Base-by-base conservation (phyloP, 2,888 invertebrate species). In the Lasioglossum lativentre region DNA sequence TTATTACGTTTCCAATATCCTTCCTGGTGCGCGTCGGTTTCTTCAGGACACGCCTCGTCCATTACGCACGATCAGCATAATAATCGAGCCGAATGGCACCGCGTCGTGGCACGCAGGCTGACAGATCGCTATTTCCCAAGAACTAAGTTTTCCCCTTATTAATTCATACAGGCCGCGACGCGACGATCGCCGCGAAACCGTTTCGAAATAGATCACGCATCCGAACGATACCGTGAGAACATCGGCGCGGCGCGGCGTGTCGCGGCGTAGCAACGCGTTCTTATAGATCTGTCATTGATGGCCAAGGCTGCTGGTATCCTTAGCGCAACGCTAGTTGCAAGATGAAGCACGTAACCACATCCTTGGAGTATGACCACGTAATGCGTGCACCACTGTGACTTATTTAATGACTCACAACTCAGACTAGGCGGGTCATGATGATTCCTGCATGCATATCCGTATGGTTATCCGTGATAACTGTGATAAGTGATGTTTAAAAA, bases 141-240 rank as follows among this genome's bases (percentile, higher is more conserved):
- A 78, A 63, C 34, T 63, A 8, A n/a, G 23, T 71, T 78, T 86
- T 79, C 47, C 74, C 56, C 68, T 77, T 75, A 30, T 47, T 73
- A 77, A 83, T 66, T 47, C 59, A 86, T 75, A 42, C 82, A 74
- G n/a, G 68, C 78, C 70, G 52, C 76, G 38, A 40, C 63, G 70
- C 45, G 16, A 16, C 16, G 42, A 78, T 34, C 30, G 45, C 27
- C 75, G 45, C 78, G 82, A 86, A 89, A 84, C 71, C 63, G 0
- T 12, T 73, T 63, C 63, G 89, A 89, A 85, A 80, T 85, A 78
- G 86, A 80, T 76, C 80, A 52, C 52, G 88, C 66, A 87, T 71
- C 73, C 85, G 90, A 80, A 80, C 85, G 75, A 77, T 71, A 70
- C 88, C 94, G 95, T 95, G 95, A 93, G 95, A 95, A 94, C 85